Base-by-base conservation (phyloP, 2,888 invertebrate genomes). In the Dynastes tityus region DNA sequence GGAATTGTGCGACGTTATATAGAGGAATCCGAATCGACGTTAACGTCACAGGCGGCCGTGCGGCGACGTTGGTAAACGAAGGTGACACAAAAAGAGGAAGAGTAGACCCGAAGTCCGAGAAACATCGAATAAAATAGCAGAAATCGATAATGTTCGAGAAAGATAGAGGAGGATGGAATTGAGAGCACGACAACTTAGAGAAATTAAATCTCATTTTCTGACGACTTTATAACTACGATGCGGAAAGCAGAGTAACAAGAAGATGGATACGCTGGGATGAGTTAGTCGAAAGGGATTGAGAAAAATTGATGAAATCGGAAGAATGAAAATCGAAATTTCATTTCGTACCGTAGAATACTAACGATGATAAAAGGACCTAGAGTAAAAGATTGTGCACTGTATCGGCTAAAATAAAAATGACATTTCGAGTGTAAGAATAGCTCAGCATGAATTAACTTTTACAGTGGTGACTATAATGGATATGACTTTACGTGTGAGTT, bases 111-210 rank as follows among this genome's bases (percentile, higher is more conserved):
- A 29, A 58, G 76, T 76, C 53, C 68, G 55, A 53, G 67, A 76
- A 68, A 76, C 58, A 65, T 58, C 73, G 61, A 73, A 58, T 68
- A 67, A 68, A 68, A 68, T 68, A 58, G 68, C 55, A 76, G 76
- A 58, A 76, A 76, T 76, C 76, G 76, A 76, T 76, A 76, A 68
- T 68, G 55, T 68, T 67, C 55, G 76, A 76, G 76, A 45, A 37
- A 58, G 37, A 58, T 73, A 22, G 61, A 61, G 40, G 61, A 61
- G 73, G 73, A 45, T 29, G 45, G 45, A 61, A 61, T 61, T 61
- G 73, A 73, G 73, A 73, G 73, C 45, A 58, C 58, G 37, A 45
- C 73, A 37, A 71, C 71, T 71, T 40, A 27, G 45, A 58, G 73
- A 73, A 73, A 73, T 73, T 73, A 61, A 73, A 73, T 73, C 73